These are phyloP conservation scores for Lepidurus couesii DNA, from an alignment of 1,140 invertebrate genomes.

Conservation along the genomic window DNA sequence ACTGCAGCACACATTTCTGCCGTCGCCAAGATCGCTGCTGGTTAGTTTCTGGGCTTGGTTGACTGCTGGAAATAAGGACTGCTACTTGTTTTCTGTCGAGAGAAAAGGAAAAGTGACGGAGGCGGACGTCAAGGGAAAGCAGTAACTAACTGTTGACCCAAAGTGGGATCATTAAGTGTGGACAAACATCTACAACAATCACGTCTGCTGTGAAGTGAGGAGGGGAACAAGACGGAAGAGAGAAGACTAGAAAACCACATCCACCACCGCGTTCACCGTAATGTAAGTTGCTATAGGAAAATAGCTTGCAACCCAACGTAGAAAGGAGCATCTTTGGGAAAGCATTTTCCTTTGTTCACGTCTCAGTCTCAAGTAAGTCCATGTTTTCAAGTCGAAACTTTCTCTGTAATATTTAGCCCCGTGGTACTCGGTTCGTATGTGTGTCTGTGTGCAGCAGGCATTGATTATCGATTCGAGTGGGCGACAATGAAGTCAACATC, in stretches of 20 bases:
- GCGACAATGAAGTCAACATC: constrained; percentile 21
- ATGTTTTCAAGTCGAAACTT: background rate
- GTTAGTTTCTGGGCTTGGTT: background rate
- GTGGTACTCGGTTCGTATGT: background rate
- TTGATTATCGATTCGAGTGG: constrained; percentile 22
- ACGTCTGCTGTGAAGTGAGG: background rate
- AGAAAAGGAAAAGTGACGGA: background rate
- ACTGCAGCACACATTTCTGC: constrained; percentile 10
- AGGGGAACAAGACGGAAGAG: background rate
- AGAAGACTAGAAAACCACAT: background rate
- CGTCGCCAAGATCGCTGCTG: background rate
- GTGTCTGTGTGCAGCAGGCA: constrained; percentile 13
- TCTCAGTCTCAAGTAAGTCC: background rate
- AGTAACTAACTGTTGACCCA: background rate
- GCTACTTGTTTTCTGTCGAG: background rate
- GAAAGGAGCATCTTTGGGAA: background rate
- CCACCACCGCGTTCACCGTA: background rate
- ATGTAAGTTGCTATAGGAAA: background rate
- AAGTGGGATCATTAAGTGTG: background rate
- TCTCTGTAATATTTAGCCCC: background rate
- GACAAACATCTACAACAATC: background rate
- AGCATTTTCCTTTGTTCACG: background rate
- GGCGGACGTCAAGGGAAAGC: background rate
- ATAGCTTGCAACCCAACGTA: background rate
- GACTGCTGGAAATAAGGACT: background rate